Percentiles rank a stretch among this genome's conserved stretches.
Evolutionary conservation across 2,113 vertebrate genomes (phyloP).

Genomic region (Dendrocopos noguchii): DNA sequence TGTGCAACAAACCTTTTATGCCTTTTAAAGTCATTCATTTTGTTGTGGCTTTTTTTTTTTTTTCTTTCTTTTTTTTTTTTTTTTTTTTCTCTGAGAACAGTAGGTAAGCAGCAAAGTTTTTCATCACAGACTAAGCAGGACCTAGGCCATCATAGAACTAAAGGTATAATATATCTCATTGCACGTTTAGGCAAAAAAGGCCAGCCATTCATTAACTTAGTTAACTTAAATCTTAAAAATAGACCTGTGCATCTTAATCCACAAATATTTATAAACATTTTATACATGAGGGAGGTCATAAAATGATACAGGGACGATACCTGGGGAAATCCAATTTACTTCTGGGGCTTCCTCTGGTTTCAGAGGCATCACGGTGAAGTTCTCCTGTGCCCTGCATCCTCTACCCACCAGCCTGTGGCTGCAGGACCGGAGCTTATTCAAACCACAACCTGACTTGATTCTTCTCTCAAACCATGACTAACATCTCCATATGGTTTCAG

Average conservation of each 20-base stretch:
- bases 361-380: neutral
- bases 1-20: constrained; percentile 40
- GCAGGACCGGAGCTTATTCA: neutral
- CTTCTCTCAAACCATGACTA: neutral
- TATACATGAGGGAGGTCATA: constrained; percentile 54
- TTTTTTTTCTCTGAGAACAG: constrained; percentile 62
- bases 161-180: constrained; percentile 56
- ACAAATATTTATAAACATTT: constrained; percentile 74
- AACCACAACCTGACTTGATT: neutral
- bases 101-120: constrained; percentile 67
- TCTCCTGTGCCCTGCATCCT: neutral
- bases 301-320: neutral
- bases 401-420: neutral
- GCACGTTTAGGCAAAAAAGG: constrained; percentile 63
- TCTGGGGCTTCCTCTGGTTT: neutral
- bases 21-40: neutral
- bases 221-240: constrained; percentile 72
- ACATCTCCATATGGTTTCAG: fast-evolving
- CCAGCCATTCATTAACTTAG: constrained; percentile 48
- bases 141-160: constrained; percentile 43
- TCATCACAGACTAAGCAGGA: constrained; percentile 67
- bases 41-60: too few relatives aligned
- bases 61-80: neutral
- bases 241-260: constrained; percentile 69
- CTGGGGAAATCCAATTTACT: neutral